Evolutionary conservation across 2,797 vertebrate genomes (phyloP).

Genomic region (Acanthornis magna): DNA sequence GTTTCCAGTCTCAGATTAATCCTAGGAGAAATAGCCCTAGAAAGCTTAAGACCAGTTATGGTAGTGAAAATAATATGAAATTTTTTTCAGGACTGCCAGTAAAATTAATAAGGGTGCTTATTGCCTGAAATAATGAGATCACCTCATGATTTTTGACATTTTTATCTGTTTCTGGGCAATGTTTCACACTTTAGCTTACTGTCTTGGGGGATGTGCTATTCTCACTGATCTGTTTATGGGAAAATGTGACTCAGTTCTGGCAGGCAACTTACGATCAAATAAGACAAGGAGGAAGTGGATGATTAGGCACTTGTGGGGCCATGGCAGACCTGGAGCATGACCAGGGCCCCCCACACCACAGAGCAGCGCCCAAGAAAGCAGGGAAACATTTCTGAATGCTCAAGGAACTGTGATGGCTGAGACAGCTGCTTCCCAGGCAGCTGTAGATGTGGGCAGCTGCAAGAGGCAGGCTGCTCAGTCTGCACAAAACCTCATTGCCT

Average conservation of each 20-base stretch:
- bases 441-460: accelerated
- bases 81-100: not conserved
- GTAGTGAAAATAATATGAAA: not conserved
- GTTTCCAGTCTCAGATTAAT: not conserved
- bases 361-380: not conserved
- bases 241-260: not conserved
- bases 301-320: not conserved
- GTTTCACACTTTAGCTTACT: not conserved
- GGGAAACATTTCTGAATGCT: not conserved
- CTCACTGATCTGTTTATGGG: not conserved
- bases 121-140: not conserved
- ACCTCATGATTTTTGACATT: not conserved
- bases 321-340: not conserved
- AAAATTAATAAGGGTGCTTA: not conserved
- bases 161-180: not conserved
- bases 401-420: not conserved
- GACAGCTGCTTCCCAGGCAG: not conserved
- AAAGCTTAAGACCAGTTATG: not conserved
- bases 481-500: not conserved
- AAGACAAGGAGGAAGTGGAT: not conserved
- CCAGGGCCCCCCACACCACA: not conserved
- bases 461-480: not conserved
- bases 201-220: not conserved
- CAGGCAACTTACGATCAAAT: not conserved
- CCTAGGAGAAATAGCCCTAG: not conserved